Evolutionary conservation across 1,140 invertebrate species (phyloP).

Genomic region (Papilio dardanus): DNA sequence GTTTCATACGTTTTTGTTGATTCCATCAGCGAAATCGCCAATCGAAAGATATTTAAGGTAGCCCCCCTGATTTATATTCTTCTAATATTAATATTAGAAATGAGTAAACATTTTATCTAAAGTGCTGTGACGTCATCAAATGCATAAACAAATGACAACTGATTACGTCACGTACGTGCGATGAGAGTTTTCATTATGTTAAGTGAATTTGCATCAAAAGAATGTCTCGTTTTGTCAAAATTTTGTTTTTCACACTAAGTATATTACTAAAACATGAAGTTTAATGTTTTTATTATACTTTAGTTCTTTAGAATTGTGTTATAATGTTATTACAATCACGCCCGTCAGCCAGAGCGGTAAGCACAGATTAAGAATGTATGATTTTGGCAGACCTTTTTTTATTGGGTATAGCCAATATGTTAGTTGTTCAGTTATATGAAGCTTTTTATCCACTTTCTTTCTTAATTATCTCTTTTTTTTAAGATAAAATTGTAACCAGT

Average conservation of each 20-base stretch:
- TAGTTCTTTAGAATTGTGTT: background rate
- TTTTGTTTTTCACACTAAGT: background rate
- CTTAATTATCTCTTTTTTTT: no score
- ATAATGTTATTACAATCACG: background rate
- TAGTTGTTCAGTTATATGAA: no score
- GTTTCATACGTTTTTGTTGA: no score
- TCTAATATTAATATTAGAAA: background rate
- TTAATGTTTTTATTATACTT: background rate
- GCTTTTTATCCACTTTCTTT: no score
- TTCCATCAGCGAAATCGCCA: no score
- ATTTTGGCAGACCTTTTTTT: no score
- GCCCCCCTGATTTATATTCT: no score
- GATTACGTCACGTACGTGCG: background rate
- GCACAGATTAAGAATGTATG: no score
- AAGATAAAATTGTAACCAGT: no score
- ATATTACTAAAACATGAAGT: background rate
- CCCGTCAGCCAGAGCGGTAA: no score
- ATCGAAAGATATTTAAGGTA: no score
- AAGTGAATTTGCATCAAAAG: slow-evolving; percentile 16
- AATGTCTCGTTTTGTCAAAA: background rate
- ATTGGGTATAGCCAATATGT: no score
- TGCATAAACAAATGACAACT: slow-evolving; percentile 6
- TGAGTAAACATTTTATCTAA: background rate
- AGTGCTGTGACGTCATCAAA: background rate
- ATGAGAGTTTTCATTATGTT: slow-evolving; percentile 16